Evolutionary conservation across 2,888 invertebrate genomes (phyloP), one percentile per base, ranked within the genome.

Genomic region (Celastrina argiolus): DNA sequence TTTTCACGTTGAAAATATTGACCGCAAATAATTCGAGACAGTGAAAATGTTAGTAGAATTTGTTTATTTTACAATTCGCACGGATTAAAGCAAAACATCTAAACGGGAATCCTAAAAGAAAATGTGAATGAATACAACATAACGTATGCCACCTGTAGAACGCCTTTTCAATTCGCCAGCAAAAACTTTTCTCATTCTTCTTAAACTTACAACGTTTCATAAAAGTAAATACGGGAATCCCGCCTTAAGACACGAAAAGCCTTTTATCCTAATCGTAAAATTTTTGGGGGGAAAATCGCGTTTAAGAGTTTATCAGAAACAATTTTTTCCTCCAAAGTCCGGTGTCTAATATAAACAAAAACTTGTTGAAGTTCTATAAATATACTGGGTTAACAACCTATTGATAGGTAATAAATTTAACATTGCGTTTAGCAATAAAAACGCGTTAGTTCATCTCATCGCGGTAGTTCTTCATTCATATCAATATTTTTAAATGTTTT

Each of bases 71-170:
- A 12, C 22, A 51, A 16, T 18, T 10, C 16, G 22, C 22, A 22
- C 45, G 10, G 45, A 16, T 51, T 51, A 22, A 14, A 51, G 51
- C 6, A 22, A 4, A 51, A 51, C 26, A 14, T 2, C 22, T 51
- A 6, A 51, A 51, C 51, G 7, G 51, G 14, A 26, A 22, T 51
- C 12, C 51, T 12, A 59, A 58, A 16, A 34, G 51, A 51, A 51
- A 51, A 26, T 22, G 22, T 51, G 51, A 51, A 51, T 51, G 51
- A 51, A 51, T 10, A 45, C 18, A 18, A 51, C 22, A 59, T 31
- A 34, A 16, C 16, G 18, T 16, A n/a, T 59, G 59, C 59, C 34
- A 59, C 59, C 59, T 59, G 59, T 59, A 59, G 59, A 59, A 51
- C 22, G 51, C 22, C 51, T 51, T 51, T 51, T 51, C 51, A 51